A percentile compares a stretch with the other conserved stretches of the same genome.
Conservation (phyloP, 2,113 vertebrate species). For the Peromyscus maniculatus region DNA sequence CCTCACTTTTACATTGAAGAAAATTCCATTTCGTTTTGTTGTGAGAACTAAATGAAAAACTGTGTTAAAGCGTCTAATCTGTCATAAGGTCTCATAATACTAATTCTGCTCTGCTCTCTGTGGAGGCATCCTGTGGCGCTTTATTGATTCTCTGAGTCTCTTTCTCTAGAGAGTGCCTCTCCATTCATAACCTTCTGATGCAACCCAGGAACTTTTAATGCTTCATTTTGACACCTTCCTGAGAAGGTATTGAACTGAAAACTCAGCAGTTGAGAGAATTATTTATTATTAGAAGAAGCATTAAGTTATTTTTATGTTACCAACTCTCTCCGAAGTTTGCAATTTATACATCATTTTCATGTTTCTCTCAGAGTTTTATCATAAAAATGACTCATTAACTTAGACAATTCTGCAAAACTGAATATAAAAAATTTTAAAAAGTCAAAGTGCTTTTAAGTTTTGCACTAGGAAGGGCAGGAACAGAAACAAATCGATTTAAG, state of each 20-base stretch:
- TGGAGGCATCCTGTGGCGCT: not conserved
- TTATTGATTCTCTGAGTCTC: constrained; percentile 42
- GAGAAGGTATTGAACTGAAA: constrained; percentile 70
- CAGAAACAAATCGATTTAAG: not conserved
- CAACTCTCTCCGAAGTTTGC: constrained; percentile 56
- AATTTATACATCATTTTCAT: constrained; percentile 72
- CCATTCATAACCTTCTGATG: constrained; percentile 37
- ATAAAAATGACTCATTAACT: constrained; percentile 73
- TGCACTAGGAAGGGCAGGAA: not conserved
- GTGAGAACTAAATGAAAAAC: constrained; percentile 35
- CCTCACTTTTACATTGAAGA: not conserved
- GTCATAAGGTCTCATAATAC: not conserved
- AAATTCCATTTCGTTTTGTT: not conserved
- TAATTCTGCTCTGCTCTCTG: not conserved
- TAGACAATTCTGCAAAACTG: constrained; percentile 56
- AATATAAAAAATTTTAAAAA: constrained; percentile 55
- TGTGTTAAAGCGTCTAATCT: not conserved
- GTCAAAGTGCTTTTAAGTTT: not conserved
- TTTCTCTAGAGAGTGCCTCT: constrained; percentile 39
- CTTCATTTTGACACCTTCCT: constrained; percentile 76
- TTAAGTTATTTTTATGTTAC: constrained; percentile 61
- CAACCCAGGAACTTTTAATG: constrained; percentile 57
- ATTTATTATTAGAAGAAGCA: constrained; percentile 76
- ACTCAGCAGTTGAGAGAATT: constrained; percentile 67
- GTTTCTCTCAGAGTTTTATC: constrained; percentile 66